These are phyloP conservation scores for Microctonus hyperodae DNA, from an alignment of 2,888 invertebrate species.

Conservation along the genomic window DNA sequence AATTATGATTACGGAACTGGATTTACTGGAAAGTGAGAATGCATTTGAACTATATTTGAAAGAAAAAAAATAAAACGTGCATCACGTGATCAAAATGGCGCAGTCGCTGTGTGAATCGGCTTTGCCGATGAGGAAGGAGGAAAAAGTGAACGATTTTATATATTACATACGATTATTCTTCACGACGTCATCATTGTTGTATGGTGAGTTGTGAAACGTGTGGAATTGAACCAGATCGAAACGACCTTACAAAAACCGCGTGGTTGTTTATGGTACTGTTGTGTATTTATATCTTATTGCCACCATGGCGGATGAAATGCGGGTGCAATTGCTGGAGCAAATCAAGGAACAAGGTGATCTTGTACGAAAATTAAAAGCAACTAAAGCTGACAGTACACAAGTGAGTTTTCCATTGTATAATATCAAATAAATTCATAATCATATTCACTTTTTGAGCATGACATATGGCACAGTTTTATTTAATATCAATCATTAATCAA, in stretches of 20 bases:
- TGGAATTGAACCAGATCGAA: background rate
- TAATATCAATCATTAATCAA: background rate
- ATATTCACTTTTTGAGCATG: background rate
- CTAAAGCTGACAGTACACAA: constrained; percentile 80
- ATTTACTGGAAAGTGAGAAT: too few relatives aligned
- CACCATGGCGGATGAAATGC: constrained; percentile 61
- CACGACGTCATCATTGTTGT: background rate
- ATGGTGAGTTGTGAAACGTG: background rate
- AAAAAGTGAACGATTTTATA: too few relatives aligned
- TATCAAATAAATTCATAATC: background rate
- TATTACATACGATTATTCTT: too few relatives aligned
- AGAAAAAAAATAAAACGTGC: too few relatives aligned
- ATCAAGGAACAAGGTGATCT: constrained; percentile 81
- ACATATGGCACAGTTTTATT: constrained; percentile 19
- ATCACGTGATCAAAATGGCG: too few relatives aligned
- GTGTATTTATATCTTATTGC: too few relatives aligned
- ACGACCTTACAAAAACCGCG: constrained; percentile 18
- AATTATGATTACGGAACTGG: too few relatives aligned
- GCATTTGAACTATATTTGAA: too few relatives aligned
- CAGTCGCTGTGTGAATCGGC: too few relatives aligned
- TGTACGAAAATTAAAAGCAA: constrained; percentile 81
- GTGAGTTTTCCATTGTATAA: constrained; percentile 62
- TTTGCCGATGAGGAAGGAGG: too few relatives aligned
- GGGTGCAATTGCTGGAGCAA: constrained; percentile 67
- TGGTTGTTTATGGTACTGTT: constrained; percentile 34